Percentiles rank a stretch among this genome's conserved stretches.
Evolutionary conservation across 1,140 invertebrate species (phyloP).

Genomic region (Drosophila pseudoananassae): DNA sequence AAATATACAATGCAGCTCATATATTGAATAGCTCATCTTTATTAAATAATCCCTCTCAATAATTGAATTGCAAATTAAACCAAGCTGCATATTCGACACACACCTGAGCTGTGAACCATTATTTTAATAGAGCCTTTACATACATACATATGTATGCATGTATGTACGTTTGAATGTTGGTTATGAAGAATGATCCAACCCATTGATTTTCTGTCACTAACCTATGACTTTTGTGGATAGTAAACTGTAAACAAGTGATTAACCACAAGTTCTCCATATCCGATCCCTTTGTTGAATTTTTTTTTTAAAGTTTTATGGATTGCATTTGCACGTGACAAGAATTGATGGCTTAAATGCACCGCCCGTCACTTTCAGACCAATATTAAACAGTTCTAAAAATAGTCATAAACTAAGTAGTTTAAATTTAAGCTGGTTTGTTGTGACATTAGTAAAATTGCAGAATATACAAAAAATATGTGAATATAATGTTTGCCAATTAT

Average conservation of each 20-base stretch:
- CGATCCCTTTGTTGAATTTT: slow-evolving; percentile 2
- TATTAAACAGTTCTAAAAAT: background rate
- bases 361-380: background rate
- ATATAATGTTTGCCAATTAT: background rate
- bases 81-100: background rate
- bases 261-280: background rate
- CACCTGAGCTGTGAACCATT: background rate
- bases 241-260: slow-evolving; percentile 9
- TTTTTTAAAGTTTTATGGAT: background rate
- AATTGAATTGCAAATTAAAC: background rate
- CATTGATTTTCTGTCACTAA: background rate
- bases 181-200: background rate
- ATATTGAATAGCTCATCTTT: background rate
- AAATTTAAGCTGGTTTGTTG: no score
- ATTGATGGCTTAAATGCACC: slow-evolving; percentile 12
- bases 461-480: background rate
- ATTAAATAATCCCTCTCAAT: background rate
- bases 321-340: slow-evolving; percentile 6
- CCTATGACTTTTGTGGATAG: slow-evolving; percentile 4
- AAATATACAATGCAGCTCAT: background rate
- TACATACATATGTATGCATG: no score
- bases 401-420: no score
- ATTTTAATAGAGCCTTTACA: background rate
- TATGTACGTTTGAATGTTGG: background rate
- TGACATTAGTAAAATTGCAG: background rate